These are phyloP conservation scores for Capitella teleta DNA, from an alignment of 1,140 invertebrate species.

Conservation along the genomic window DNA sequence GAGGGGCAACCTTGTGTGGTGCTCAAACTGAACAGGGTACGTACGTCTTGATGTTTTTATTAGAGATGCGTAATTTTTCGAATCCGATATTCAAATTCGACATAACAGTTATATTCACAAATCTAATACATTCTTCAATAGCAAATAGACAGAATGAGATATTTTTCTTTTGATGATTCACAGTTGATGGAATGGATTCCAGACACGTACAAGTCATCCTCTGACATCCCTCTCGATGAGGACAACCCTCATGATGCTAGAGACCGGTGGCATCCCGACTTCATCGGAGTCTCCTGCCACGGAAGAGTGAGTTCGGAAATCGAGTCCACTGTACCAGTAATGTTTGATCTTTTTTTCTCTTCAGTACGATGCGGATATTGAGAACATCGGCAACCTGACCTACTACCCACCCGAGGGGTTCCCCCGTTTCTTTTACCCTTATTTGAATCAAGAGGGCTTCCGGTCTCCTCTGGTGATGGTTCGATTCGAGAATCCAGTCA, in stretches of 20 bases:
- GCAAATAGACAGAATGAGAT: too few species aligned
- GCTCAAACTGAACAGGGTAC: constrained; percentile 34
- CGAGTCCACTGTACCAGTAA: neutral
- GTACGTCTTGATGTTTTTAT: too few species aligned
- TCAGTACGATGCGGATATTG: constrained; percentile 10
- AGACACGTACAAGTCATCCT: too few species aligned
- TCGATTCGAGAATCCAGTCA: constrained; percentile 10
- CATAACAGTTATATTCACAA: too few species aligned
- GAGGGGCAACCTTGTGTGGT: constrained; percentile 33
- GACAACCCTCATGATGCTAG: neutral
- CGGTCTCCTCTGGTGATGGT: constrained; percentile 14
- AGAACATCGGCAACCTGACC: constrained; percentile 11
- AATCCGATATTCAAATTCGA: too few species aligned
- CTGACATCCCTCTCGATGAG: too few species aligned
- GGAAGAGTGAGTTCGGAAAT: neutral
- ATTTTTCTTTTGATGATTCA: too few species aligned
- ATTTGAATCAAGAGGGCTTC: constrained; percentile 15
- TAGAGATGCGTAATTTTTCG: too few species aligned
- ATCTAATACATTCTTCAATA: too few species aligned
- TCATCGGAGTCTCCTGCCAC: constrained; percentile 1
- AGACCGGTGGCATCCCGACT: neutral
- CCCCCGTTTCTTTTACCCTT: constrained; percentile 15
- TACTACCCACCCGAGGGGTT: constrained; percentile 15
- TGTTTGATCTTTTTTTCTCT: neutral
- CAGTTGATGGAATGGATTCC: too few species aligned